Conservation (phyloP, 2,113 vertebrate genomes). For the Corythornis madagascariensis region DNA sequence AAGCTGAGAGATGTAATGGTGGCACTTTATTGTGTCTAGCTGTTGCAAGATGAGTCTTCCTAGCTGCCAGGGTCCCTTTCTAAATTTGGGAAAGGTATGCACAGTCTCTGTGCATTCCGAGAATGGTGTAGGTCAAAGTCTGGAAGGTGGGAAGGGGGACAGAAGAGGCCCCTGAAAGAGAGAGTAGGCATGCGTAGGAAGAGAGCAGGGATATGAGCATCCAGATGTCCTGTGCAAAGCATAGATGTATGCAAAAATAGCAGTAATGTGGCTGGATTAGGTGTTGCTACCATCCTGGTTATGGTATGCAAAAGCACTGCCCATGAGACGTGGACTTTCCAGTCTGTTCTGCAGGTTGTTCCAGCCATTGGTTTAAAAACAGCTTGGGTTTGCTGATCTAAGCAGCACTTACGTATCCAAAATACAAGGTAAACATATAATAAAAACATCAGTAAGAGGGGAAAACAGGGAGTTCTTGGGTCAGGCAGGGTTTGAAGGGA, state of each 20-base stretch:
- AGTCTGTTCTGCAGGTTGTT: not conserved
- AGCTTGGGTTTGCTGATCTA: not conserved
- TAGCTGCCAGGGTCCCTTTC: not conserved
- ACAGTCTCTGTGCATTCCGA: not conserved
- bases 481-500: not conserved
- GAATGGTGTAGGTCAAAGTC: not conserved
- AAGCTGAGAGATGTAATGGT: not conserved
- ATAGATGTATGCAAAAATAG: not conserved
- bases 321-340: not conserved
- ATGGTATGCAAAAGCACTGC: fast-evolving
- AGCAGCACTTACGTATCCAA: not conserved
- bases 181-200: not conserved
- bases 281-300: not conserved
- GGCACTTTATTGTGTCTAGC: not conserved
- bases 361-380: not conserved
- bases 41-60: not conserved
- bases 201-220: fast-evolving
- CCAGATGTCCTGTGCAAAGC: not conserved
- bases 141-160: not conserved
- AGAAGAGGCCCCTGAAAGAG: not conserved
- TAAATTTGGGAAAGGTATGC: not conserved
- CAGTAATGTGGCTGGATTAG: not conserved
- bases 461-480: not conserved
- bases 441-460: not conserved
- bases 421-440: not conserved